Evolutionary conservation across 2,113 vertebrate genomes (phyloP), one percentile per base, ranked within the genome.

Genomic region (Alligator mississippiensis): DNA sequence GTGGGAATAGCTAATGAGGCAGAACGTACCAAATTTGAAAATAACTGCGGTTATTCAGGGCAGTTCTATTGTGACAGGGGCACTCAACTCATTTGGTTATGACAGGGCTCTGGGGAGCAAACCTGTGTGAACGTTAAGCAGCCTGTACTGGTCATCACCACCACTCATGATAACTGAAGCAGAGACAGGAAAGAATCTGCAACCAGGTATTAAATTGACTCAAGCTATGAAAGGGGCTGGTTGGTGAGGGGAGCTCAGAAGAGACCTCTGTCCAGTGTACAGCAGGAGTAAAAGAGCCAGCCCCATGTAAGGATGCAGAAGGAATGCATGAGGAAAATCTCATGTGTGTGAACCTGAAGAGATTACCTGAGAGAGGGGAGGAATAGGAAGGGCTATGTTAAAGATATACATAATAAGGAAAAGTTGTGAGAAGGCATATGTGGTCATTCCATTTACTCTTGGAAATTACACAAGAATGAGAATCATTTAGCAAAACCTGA

Each of bases 171-270:
- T 34, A 82, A 38, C 77, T 47, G 25, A 80, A 62, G 62, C n/a
- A 70, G 21, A 18, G 4, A 4, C n/a, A 0, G 1, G 34, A 74
- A 66, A 24, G 54, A n/a, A 15, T 61, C 55, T 2, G 0, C 2
- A 2, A 27, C 28, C 28, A n/a, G 47, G 5, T 55, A 74, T 60
- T 66, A 14, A 27, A 78, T 79, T 77, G 60, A 74, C 59, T 25
- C 11, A n/a, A 24, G 59, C 11, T 19, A 78, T 82, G 64, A 63
- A 74, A 64, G 54, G 54, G 22, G 16, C 30, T 13, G 22, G 5
- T 11, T 54, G 64, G 47, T 24, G 28, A 27, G 57, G 0, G 2
- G 22, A 61, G 75, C 34, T 66, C 60, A 75, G 77, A 16, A 30
- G 27, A 64, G 30, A 64, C 16, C 61, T 82, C 55, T 81, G 28